Evolutionary conservation across 37 sponge, comb jelly and placozoan species (phyloP), one percentile per base, ranked within the genome.

Genomic region (Diacarnus erythraeanus): DNA sequence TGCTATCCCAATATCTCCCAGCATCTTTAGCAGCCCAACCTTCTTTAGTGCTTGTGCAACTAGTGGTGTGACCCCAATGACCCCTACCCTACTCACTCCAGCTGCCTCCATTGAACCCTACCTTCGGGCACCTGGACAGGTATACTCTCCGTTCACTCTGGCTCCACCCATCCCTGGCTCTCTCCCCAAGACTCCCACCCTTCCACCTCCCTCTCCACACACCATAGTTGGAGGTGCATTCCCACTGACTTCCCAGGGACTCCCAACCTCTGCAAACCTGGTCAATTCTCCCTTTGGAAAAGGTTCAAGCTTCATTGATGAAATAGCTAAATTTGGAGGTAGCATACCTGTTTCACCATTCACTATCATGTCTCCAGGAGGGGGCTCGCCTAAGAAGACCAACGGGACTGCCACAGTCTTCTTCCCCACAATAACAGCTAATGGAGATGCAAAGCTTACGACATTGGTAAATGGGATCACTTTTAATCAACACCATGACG

Each of bases 151-250:
- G 0, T 70, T 91, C 25, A 70, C 83, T 8, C 73, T 91, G 23
- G 85, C 87, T 25, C 88, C 81, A 31, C 87, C 81, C 31, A 71
- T 93, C 58, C 79, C 68, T 40, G 85, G 86, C 18, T 47, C 67
- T 26, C 83, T 93, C 41, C 94, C 94, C 30, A 86, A 82, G 66
- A 93, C 94, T 3, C 94, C 94, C 39, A 93, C 94, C 40, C 90
- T 93, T 69, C 94, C 94, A 25, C 93, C 94, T 47, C 94, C 94
- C 54, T 93, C 94, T 2, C 94, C 94, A 25, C 94, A 93, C 64
- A 80, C 94, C 26, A 72, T 86, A 5, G 84, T 77, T 0, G 77
- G 91, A 39, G 56, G 74, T 8, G 43, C 85, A 10, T 86, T 83
- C 77, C 90, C 85, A n/a, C 69, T 81, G 23, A 51, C 69, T n/a